Conservation (phyloP, 2,888 invertebrate genomes). For the Stenolophus ochropezus region DNA sequence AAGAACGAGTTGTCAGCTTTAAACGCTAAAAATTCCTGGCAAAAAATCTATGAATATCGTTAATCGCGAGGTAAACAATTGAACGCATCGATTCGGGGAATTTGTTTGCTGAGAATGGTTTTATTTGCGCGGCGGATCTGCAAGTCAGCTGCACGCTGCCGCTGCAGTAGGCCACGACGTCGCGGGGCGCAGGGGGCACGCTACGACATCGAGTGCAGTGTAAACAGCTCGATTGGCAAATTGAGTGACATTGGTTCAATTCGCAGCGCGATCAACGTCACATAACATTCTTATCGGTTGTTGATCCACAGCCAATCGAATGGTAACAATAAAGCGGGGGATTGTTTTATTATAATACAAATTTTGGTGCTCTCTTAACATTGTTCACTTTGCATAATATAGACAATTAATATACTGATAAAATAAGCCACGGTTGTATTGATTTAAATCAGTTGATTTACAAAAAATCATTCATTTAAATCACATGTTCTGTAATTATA, state of each 20-base stretch:
- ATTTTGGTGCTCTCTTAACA: too few species aligned
- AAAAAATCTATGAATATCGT: background rate
- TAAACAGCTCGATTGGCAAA: constrained; percentile 51
- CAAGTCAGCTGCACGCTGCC: constrained; percentile 27
- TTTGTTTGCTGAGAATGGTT: constrained; percentile 42
- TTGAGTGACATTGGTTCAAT: constrained; percentile 51
- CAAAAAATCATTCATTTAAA: too few species aligned
- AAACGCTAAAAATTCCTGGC: background rate
- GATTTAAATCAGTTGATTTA: too few species aligned
- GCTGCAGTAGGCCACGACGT: constrained; percentile 26
- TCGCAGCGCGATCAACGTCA: constrained; percentile 46
- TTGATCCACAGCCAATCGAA: constrained; percentile 31
- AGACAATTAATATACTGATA: too few species aligned
- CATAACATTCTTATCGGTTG: constrained; percentile 43
- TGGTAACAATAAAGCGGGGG: background rate
- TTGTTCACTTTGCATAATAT: too few species aligned
- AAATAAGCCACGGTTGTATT: too few species aligned
- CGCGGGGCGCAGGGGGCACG: background rate
- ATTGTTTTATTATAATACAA: constrained; percentile 17
- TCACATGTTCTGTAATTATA: too few species aligned
- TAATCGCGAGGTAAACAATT: background rate
- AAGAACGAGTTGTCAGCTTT: too few species aligned
- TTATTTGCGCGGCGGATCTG: constrained; percentile 38
- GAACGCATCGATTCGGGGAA: background rate
- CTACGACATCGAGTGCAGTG: constrained; percentile 47